Evolutionary conservation across 2,113 vertebrate species (phyloP), one percentile per base, ranked within the genome.

Genomic region (Corydoras sp.): DNA sequence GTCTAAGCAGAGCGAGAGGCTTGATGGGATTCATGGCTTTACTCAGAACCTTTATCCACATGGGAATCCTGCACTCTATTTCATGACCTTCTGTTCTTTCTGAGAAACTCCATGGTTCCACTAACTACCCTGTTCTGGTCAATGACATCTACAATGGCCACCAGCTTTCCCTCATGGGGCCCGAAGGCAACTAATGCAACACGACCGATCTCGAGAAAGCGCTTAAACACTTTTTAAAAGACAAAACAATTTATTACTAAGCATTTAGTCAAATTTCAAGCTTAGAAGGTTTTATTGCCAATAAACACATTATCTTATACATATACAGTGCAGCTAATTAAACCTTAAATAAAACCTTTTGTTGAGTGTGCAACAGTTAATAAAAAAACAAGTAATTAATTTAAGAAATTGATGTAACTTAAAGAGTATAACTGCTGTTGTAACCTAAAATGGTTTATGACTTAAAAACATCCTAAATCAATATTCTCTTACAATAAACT

Each of bases 31-130:
- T 96, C 90, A 98, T 68, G 8, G 91, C 79, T 24, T 92, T 92
- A 56, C 95, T 94, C 61, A 97, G 83, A 76, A 87, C 93, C 91
- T 94, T 90, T 83, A 98, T 95, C 96, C 96, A 98, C 74, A 95
- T 85, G 1, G 96, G 95, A 85, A 98, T 92, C 56, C 91, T 87
- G 83, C 83, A 85, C 58, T 92, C 87, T 0, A 92, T 87, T 70
- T 95, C 89, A 58, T 88, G 87, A 77, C 85, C 90, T 62, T 93
- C 91, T 3, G 94, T 93, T 53, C 93, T 90, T 64, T 92, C 93
- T 73, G 93, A 91, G 87, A 98, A 97, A 59, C 95, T 95, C 96
- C 95, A 98, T 0, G 95, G 96, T 76, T 98, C 96, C 84, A 97
- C 95, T 84, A 98, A 85, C 18, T 80, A 98, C 96, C 89, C 95